Base-by-base conservation (phyloP, 1,140 invertebrate genomes). In the Leptopilina boulardi region DNA sequence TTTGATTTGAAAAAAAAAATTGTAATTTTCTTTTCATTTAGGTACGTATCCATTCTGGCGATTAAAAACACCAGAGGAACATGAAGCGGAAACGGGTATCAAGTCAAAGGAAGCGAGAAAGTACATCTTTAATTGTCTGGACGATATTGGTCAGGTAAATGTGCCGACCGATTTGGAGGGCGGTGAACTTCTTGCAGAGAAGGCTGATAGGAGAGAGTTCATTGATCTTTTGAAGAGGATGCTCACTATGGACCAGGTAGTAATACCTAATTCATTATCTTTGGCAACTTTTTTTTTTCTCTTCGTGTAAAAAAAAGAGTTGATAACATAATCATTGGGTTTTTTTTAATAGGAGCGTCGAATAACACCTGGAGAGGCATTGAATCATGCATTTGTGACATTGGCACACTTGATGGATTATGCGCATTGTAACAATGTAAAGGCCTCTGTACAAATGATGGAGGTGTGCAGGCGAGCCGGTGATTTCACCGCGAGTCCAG, bases 71-170 rank as follows among this genome's bases (percentile, higher is more conserved):
- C 97, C 98, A 1, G 98, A 99, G 91, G 99, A 99, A 91, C 98
- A 99, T 90, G 98, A 99, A 92, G 94, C 95, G 0, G 98, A 99
- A 92, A 99, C 98, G 59, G 96, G 97, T 75, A 99, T 99, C 80
- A 99, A 99, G 92, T 99, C 98, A 51, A 99, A 99, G 93, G 99
- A 99, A 92, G 99, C 98, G 0, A 93, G 99, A 86, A 99, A 99
- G 91, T 99, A 99, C 91, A 99, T 99, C 84, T 99, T 99, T 92
- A 99, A 99, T 91, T 99, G 98, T 91, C 92, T 99, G 70, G 99
- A 99, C 87, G 99, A 99, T 90, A 99, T 99, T 90, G 98, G 97
- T 78, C 97, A 96, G 87, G 98, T 99, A 6, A 99, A 99, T 91
- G 98, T 99, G 72, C 98, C 98, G 51, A 98, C 97, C 8, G 98